Evolutionary conservation across 2,888 invertebrate species (phyloP), one percentile per base, ranked within the genome.

Genomic region (Apodemia duryi): DNA sequence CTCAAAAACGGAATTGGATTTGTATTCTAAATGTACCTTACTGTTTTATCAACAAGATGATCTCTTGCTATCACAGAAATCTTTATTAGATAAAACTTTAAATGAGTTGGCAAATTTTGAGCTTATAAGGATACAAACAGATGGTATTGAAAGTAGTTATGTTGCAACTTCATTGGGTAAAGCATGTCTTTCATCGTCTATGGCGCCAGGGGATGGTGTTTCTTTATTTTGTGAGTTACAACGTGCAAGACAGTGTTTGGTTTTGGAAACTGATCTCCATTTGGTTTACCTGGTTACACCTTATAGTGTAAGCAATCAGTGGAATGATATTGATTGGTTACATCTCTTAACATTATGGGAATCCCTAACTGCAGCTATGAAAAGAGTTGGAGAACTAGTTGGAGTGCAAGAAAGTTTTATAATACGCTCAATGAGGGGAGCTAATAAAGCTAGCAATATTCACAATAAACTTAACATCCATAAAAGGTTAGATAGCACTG

Each of bases 221-320:
- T 93, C 95, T 28, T 93, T 99, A 57, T 97, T 98, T 79, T 94
- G 95, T 69, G 99, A 99, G 84, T 85, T 99, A 38, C 96, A 97
- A 82, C 96, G 95, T 83, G 98, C 99, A 0, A 93, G 98, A 9
- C 95, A 96, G 74, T 96, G 97, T 78, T 95, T 99, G 79, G 98
- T 98, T 0, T 88, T 99, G 11, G 98, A 98, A 81, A 97, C 97
- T 65, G 99, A 99, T 77, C 92, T 99, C 2, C 99, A 99, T 86
- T 94, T 99, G 54, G 95, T 99, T 62, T 99, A 99, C 85, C 92
- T 98, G 76, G 98, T 98, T 54, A 99, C 99, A 2, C 99, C 99
- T 0, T 96, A 97, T 70, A 97, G 96, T 82, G 95, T 97, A 38
- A 95, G 96, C 74, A 95, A 95, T 77, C 96, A 97, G 68, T 94